These are phyloP conservation scores for Paedocypris sp. DNA, from an alignment of 2,113 vertebrate species.

Conservation along the genomic window DNA sequence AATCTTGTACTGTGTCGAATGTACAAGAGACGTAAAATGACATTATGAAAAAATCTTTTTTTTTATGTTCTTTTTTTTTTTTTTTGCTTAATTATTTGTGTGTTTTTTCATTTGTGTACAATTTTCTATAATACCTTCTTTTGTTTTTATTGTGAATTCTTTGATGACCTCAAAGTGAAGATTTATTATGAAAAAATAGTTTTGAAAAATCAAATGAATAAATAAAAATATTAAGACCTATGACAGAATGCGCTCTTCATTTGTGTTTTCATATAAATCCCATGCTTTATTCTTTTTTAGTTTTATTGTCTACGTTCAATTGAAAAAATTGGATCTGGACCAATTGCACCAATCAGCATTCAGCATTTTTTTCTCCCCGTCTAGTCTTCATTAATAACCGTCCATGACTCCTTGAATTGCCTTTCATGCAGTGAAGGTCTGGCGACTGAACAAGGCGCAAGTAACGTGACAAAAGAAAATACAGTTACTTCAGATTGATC, in stretches of 20 bases:
- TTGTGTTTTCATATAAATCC: background rate
- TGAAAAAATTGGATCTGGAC: too few relatives aligned
- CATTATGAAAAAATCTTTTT: conserved; percentile 31
- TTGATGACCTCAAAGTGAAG: conserved; percentile 74
- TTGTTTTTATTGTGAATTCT: conserved; percentile 76
- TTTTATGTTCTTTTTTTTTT: conserved; percentile 44
- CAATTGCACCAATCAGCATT: too few relatives aligned
- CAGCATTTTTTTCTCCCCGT: too few relatives aligned
- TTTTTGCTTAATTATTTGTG: too few relatives aligned
- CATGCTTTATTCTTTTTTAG: background rate
- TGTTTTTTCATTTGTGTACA: conserved; percentile 69
- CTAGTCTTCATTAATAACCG: too few relatives aligned
- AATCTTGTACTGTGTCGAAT: conserved; percentile 30
- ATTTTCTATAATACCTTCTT: conserved; percentile 72
- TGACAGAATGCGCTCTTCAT: conserved; percentile 29
- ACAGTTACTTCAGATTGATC: conserved; percentile 4
- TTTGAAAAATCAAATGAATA: conserved; percentile 72
- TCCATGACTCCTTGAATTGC: too few relatives aligned
- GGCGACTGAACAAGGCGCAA: too few relatives aligned
- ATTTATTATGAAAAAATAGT: conserved; percentile 74
- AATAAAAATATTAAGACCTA: conserved; percentile 71
- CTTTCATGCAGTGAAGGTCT: too few relatives aligned
- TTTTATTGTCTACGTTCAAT: background rate
- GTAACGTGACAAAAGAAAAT: too few relatives aligned
- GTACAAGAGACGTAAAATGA: conserved; percentile 32